These are phyloP conservation scores for Dinothrombium tinctorium DNA, from an alignment of 1,140 invertebrate species.

Conservation along the genomic window DNA sequence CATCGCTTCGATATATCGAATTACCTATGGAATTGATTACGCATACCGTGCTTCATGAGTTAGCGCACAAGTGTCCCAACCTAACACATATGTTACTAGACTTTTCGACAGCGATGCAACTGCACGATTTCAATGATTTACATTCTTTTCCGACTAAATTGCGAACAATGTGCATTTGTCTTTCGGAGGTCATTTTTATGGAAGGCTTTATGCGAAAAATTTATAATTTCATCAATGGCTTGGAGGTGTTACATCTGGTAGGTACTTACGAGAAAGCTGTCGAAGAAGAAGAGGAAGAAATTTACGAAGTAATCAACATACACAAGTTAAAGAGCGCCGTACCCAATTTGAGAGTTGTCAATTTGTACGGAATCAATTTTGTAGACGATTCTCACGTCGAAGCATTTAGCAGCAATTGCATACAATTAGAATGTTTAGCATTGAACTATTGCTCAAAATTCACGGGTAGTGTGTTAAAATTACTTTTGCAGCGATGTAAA, in stretches of 20 bases:
- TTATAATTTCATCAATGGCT: constrained; percentile 95
- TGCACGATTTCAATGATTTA: constrained; percentile 97
- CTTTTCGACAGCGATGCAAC: constrained; percentile 93
- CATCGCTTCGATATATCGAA: constrained; percentile 79
- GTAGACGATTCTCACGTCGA: constrained; percentile 97
- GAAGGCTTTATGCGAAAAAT: constrained; percentile 99
- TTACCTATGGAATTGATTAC: constrained; percentile 93
- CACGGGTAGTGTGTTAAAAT: constrained; percentile 84
- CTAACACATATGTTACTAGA: constrained; percentile 91
- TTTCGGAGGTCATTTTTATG: constrained; percentile 99
- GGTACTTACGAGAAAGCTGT: constrained; percentile 84
- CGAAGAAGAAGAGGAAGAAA: constrained; percentile 96
- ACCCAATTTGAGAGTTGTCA: constrained; percentile 80
- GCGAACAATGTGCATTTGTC: constrained; percentile 81
- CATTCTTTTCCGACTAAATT: constrained; percentile 96
- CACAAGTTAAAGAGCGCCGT: constrained; percentile 90
- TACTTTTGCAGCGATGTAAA: constrained; percentile 73
- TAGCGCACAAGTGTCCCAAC: constrained; percentile 90
- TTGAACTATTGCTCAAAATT: constrained; percentile 92
- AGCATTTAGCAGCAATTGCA: constrained; percentile 46
- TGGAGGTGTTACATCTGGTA: constrained; percentile 94
- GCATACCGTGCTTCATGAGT: constrained; percentile 84
- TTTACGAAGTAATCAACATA: constrained; percentile 98
- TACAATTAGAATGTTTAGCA: constrained; percentile 79
- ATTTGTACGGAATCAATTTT: constrained; percentile 91